Conservation (phyloP, 2,888 invertebrate genomes). For the Galerucella nymphaeae region DNA sequence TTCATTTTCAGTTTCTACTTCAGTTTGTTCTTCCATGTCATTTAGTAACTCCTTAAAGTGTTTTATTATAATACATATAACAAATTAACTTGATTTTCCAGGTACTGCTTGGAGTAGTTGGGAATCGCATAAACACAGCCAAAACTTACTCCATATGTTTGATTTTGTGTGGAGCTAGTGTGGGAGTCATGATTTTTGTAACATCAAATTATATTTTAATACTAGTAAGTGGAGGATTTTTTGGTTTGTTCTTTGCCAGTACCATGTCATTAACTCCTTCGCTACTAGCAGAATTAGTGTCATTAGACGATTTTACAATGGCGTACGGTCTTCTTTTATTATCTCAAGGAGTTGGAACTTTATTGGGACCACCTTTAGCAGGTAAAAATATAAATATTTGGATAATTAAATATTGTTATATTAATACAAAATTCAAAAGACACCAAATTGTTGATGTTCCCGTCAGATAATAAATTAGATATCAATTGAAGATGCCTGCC, state of each 20-base stretch:
- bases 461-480: no score
- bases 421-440: no score
- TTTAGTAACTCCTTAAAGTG: no score
- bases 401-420: background rate
- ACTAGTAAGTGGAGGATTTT: slow-evolving; percentile 69
- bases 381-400: slow-evolving; percentile 67
- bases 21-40: no score
- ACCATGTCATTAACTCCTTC: slow-evolving; percentile 92
- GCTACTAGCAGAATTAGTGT: slow-evolving; percentile 87
- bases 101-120: slow-evolving; percentile 88
- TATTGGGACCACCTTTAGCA: slow-evolving; percentile 91
- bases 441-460: no score
- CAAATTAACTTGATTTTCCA: slow-evolving; percentile 54
- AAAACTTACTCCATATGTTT: slow-evolving; percentile 86
- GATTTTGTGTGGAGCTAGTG: slow-evolving; percentile 73
- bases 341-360: slow-evolving; percentile 92
- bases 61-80: no score
- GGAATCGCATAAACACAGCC: slow-evolving; percentile 86
- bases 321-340: slow-evolving; percentile 91
- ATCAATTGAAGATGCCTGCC: no score
- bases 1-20: no score
- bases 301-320: slow-evolving; percentile 90
- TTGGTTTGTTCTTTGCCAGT: slow-evolving; percentile 92
- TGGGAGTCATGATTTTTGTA: slow-evolving; percentile 69
- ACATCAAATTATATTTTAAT: slow-evolving; percentile 61